phyloP scores from a whole-genome alignment of 2,888 invertebrate genomes.

The Agrochola litura region DNA sequence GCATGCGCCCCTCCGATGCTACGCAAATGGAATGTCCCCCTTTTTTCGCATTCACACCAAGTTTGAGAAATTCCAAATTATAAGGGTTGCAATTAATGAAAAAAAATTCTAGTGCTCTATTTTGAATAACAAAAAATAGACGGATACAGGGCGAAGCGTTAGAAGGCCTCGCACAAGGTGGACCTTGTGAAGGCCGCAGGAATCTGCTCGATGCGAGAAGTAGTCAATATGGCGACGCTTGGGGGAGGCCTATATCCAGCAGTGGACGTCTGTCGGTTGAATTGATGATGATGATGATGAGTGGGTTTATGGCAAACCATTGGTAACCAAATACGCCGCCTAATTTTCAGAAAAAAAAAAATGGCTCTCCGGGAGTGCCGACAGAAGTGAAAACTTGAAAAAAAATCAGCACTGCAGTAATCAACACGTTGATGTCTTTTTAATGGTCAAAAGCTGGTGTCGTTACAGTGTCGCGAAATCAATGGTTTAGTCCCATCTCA shows the following conservation, averaged over 20 bases:
- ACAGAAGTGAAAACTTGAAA: too few relatives aligned
- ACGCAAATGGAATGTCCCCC: background rate
- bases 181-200: background rate
- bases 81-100: background rate
- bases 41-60: constrained; percentile 16
- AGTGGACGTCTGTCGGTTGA: background rate
- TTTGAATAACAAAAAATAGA: background rate
- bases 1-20: constrained; percentile 1
- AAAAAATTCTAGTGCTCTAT: background rate
- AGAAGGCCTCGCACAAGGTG: background rate
- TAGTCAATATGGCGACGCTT: background rate
- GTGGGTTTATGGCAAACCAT: background rate
- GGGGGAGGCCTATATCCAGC: background rate
- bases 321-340: background rate
- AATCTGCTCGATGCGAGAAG: background rate
- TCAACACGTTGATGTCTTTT: too few relatives aligned
- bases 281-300: background rate
- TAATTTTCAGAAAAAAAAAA: background rate
- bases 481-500: too few relatives aligned
- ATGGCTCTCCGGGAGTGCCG: too few relatives aligned
- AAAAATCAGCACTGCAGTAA: too few relatives aligned
- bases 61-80: background rate
- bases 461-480: too few relatives aligned
- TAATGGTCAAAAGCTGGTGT: too few relatives aligned
- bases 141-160: too few relatives aligned